A percentile compares a stretch with the other conserved stretches of the same genome.
phyloP scores from a whole-genome alignment of 2,888 invertebrate species.

The Craniophora ligustri region DNA sequence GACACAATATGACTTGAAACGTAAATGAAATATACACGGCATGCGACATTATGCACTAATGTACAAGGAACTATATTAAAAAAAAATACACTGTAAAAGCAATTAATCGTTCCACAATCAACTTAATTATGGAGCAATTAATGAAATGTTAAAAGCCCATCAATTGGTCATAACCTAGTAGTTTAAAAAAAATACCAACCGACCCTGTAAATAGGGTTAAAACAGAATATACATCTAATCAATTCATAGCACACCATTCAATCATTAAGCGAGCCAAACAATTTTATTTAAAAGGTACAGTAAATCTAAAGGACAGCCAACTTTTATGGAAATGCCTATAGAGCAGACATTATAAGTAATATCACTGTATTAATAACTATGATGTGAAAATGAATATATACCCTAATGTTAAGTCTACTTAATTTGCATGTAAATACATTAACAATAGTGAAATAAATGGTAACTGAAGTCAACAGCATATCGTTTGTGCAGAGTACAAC shows the following conservation, averaged over 20 bases:
- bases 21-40: slow-evolving; percentile 66
- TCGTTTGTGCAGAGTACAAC: slow-evolving; percentile 51
- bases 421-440: slow-evolving; percentile 63
- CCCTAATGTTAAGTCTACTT: slow-evolving; percentile 59
- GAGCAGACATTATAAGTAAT: slow-evolving; percentile 72
- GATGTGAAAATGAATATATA: slow-evolving; percentile 57
- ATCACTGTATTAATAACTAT: slow-evolving; percentile 76
- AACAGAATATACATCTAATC: slow-evolving; percentile 52
- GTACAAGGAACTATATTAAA: slow-evolving; percentile 71
- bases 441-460: slow-evolving; percentile 75
- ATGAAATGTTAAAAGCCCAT: slow-evolving; percentile 35
- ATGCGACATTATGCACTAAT: slow-evolving; percentile 65
- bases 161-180: slow-evolving; percentile 28
- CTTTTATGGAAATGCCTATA: slow-evolving; percentile 50
- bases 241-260: slow-evolving; percentile 45
- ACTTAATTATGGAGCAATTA: slow-evolving; percentile 41
- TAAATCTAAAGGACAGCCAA: slow-evolving; percentile 53
- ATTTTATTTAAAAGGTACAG: slow-evolving; percentile 41
- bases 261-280: slow-evolving; percentile 42
- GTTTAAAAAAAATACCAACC: slow-evolving; percentile 39
- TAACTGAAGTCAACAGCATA: slow-evolving; percentile 70
- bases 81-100: slow-evolving; percentile 52
- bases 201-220: slow-evolving; percentile 44
- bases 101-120: slow-evolving; percentile 40
- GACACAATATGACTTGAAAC: slow-evolving; percentile 80